These are phyloP conservation scores for Geodia barretti DNA, from an alignment of 37 sponge, comb jelly and placozoan genomes.

Conservation along the genomic window DNA sequence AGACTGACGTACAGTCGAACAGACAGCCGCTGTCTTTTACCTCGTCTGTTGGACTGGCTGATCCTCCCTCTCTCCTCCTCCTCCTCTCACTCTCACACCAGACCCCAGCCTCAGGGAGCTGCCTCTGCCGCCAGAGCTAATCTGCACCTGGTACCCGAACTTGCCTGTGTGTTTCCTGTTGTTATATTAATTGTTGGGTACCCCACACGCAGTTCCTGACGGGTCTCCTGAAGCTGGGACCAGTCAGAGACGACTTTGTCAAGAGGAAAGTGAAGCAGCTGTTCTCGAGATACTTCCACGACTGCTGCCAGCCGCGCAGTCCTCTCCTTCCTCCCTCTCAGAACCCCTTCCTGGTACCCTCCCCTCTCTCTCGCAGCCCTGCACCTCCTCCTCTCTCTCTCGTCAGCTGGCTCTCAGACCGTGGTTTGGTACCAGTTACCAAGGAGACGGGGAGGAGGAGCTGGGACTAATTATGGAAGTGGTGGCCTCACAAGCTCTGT, in stretches of 20 bases:
- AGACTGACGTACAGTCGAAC: slow-evolving; percentile 44
- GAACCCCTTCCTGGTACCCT: slow-evolving; percentile 22
- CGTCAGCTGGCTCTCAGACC: slow-evolving; percentile 10
- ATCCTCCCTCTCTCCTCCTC: slow-evolving; percentile 18
- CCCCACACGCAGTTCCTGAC: slow-evolving; percentile 35
- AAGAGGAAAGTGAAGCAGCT: slow-evolving; percentile 50
- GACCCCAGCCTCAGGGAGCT: background rate
- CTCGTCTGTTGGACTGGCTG: slow-evolving; percentile 42
- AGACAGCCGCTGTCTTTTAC: slow-evolving; percentile 44
- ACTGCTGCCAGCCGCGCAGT: slow-evolving; percentile 7
- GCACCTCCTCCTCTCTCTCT: too few relatives aligned
- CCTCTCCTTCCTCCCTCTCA: background rate
- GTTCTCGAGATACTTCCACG: slow-evolving; percentile 47
- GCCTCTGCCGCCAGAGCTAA: background rate
- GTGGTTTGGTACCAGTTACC: slow-evolving; percentile 1
- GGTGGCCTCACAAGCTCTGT: slow-evolving; percentile 13
- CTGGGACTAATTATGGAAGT: slow-evolving; percentile 15
- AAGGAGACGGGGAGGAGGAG: slow-evolving; percentile 12
- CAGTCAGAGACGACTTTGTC: slow-evolving; percentile 53
- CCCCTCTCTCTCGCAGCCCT: too few relatives aligned
- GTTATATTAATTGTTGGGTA: too few relatives aligned
- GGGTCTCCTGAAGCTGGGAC: slow-evolving; percentile 43
- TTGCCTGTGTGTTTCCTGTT: too few relatives aligned
- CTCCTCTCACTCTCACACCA: too few relatives aligned
- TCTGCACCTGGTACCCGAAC: slow-evolving; percentile 46